Conservation (phyloP, 2,797 vertebrate species). For the Xyrichtys novacula region DNA sequence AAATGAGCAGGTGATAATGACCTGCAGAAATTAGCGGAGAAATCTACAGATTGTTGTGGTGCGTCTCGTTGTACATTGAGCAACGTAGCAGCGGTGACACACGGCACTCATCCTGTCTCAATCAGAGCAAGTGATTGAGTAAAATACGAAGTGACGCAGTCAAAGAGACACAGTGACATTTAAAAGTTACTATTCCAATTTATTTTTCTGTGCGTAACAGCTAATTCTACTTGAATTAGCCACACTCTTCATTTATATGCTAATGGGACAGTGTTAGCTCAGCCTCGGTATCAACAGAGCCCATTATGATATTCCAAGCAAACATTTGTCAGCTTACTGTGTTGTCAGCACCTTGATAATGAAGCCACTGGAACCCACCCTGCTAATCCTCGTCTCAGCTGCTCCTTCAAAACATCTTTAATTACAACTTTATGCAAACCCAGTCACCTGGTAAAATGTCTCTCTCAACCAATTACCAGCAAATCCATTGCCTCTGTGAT, state of each 20-base stretch:
- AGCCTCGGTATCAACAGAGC: constrained; percentile 69
- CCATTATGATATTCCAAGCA: constrained; percentile 77
- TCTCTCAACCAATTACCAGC: constrained; percentile 75
- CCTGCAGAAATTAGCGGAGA: constrained; percentile 19
- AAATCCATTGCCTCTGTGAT: constrained; percentile 74
- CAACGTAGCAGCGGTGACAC: too few species aligned
- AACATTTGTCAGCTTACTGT: constrained; percentile 81
- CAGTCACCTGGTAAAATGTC: constrained; percentile 75
- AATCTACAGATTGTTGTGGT: constrained; percentile 21
- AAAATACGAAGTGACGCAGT: constrained; percentile 16
- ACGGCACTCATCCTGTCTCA: too few species aligned
- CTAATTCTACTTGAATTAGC: constrained; percentile 69
- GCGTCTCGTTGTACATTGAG: constrained; percentile 7
- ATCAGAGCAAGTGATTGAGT: too few species aligned
- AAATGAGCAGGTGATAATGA: constrained; percentile 10
- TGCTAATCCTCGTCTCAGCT: constrained; percentile 58
- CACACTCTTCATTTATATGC: constrained; percentile 79
- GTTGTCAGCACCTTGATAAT: constrained; percentile 75
- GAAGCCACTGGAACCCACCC: constrained; percentile 65
- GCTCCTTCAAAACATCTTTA: constrained; percentile 72
- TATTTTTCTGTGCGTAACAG: constrained; percentile 39
- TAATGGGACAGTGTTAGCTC: constrained; percentile 72
- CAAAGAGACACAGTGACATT: constrained; percentile 39
- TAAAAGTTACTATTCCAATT: constrained; percentile 66
- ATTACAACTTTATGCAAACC: constrained; percentile 72